Conservation (phyloP, 2,797 vertebrate genomes). For the Liasis olivaceus region DNA sequence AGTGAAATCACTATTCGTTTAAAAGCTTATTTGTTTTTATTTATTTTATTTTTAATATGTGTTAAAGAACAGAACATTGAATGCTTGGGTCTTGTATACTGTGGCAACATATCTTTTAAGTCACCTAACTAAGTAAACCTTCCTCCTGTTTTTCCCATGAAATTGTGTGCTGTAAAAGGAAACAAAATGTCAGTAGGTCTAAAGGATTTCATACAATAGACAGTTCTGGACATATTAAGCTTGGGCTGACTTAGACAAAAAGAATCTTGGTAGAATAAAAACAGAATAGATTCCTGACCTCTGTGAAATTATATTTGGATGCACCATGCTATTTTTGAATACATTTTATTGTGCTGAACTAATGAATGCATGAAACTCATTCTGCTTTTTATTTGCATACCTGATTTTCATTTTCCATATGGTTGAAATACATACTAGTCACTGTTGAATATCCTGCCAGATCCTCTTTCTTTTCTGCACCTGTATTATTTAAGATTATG, state of each 20-base stretch:
- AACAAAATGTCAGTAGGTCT: neutral
- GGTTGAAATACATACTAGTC: constrained; percentile 57
- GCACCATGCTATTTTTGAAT: neutral
- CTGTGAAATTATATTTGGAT: neutral
- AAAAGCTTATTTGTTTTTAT: neutral
- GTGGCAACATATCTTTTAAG: neutral
- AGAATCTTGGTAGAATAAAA: neutral
- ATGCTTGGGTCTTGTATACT: neutral
- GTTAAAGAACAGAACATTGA: neutral
- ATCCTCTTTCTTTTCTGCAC: constrained; percentile 63
- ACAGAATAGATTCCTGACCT: neutral
- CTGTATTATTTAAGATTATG: constrained; percentile 63
- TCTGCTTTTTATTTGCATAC: constrained; percentile 25
- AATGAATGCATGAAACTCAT: neutral
- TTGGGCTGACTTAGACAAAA: neutral
- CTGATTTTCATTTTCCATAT: constrained; percentile 62
- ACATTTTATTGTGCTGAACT: neutral
- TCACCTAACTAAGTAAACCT: too few species aligned
- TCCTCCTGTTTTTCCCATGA: neutral
- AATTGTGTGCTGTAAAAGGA: neutral
- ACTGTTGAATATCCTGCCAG: constrained; percentile 35
- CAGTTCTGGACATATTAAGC: neutral
- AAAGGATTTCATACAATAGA: neutral
- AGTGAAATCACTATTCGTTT: neutral
- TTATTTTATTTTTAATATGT: neutral